Evolutionary conservation across 2,797 vertebrate genomes (phyloP).

Genomic region (Diplodus puntazzo): DNA sequence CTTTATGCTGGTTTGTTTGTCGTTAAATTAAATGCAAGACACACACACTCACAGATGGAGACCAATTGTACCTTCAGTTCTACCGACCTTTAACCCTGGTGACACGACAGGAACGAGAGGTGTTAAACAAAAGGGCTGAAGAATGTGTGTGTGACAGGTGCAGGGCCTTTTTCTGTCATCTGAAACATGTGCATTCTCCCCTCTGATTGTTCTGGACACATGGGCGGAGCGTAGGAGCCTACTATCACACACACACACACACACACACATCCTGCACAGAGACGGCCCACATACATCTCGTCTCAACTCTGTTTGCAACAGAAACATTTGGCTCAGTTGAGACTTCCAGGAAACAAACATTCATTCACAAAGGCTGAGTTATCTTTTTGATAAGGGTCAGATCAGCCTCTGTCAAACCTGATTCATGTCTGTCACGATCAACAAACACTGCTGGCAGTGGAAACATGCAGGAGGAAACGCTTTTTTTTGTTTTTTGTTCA

Average conservation of each 20-base stretch:
- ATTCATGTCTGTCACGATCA: slow-evolving; percentile 8
- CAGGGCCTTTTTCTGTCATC: slow-evolving; percentile 62
- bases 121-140: slow-evolving; percentile 75
- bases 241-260: slow-evolving; percentile 1
- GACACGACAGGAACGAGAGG: slow-evolving; percentile 71
- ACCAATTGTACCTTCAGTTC: slow-evolving; percentile 44
- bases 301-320: slow-evolving; percentile 28
- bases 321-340: slow-evolving; percentile 18
- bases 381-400: not conserved
- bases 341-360: slow-evolving; percentile 18
- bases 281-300: slow-evolving; percentile 20
- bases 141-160: slow-evolving; percentile 79
- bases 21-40: slow-evolving; percentile 32
- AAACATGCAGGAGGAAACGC: not conserved
- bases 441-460: slow-evolving; percentile 12
- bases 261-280: slow-evolving; percentile 36
- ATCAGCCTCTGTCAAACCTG: not conserved
- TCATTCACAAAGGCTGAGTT: not conserved
- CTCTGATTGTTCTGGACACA: slow-evolving; percentile 63
- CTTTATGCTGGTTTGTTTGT: slow-evolving; percentile 50
- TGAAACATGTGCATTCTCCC: slow-evolving; percentile 63
- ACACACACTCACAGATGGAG: slow-evolving; percentile 23
- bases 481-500: too few relatives aligned
- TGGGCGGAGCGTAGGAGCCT: slow-evolving; percentile 27
- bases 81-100: slow-evolving; percentile 55